A percentile compares a stretch with the other conserved stretches of the same genome.
phyloP scores from a whole-genome alignment of 1,140 invertebrate genomes.

The Ruditapes philippinarum region DNA sequence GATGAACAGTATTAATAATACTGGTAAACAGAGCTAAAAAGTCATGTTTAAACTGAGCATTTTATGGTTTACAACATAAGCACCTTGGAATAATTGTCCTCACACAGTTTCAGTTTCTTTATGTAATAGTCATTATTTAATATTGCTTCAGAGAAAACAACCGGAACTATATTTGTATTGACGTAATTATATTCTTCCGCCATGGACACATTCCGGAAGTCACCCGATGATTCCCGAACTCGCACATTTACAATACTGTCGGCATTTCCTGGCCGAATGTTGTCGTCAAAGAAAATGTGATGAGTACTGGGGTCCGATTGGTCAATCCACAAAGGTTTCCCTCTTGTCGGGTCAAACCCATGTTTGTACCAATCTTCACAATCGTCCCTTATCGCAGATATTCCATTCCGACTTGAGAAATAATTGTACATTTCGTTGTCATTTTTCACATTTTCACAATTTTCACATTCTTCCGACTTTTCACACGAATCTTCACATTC shows the following conservation, averaged over 20 bases:
- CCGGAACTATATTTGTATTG: slow-evolving; percentile 60
- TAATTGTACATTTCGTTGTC: slow-evolving; percentile 47
- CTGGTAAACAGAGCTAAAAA: no score
- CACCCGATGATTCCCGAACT: neutral
- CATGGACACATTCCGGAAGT: slow-evolving; percentile 3
- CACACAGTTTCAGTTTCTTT: slow-evolving; percentile 34
- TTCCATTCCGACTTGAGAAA: slow-evolving; percentile 16
- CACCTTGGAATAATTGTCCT: slow-evolving; percentile 39
- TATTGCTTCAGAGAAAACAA: slow-evolving; percentile 58
- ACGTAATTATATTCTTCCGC: slow-evolving; percentile 44
- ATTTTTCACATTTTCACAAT: neutral
- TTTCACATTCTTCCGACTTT: neutral
- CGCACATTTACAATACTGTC: slow-evolving; percentile 63
- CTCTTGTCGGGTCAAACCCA: slow-evolving; percentile 31
- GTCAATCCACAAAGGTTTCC: slow-evolving; percentile 60
- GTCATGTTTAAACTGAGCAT: no score
- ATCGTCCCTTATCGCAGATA: slow-evolving; percentile 48
- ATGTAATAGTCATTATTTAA: slow-evolving; percentile 62
- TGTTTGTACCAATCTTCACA: slow-evolving; percentile 16
- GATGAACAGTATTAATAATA: no score
- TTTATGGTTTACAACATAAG: no score
- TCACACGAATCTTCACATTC: neutral
- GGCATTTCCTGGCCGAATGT: slow-evolving; percentile 50
- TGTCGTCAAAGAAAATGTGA: slow-evolving; percentile 65
- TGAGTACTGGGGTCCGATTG: slow-evolving; percentile 12